Evolutionary conservation across 2,888 invertebrate species (phyloP), one percentile per base, ranked within the genome.

Genomic region (Hemaris fuciformis): DNA sequence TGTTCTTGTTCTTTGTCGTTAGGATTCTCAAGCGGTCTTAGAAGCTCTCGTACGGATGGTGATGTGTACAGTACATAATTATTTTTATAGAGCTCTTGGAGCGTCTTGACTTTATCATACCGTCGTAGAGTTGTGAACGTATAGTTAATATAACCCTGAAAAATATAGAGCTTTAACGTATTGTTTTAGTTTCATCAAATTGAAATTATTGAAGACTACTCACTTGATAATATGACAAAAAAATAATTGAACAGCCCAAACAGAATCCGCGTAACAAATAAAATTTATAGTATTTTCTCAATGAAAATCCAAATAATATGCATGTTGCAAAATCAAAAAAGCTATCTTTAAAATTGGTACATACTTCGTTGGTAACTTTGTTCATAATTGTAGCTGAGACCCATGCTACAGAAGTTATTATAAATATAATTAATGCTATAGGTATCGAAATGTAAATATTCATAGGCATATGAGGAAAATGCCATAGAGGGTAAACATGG

Each of bases 71-170:
- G 45, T 4, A 63, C 63, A 3, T 60, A 57, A 0, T 67, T 59
- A 5, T 75, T 69, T 3, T 65, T 57, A 15, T 73, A 74, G 0
- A 87, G 64, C 1, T 80, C 66, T 2, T 70, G 20, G 7, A 85
- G 63, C 8, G 77, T 79, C 8, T 66, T 70, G 0, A 85, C 64
- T 46, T 63, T 66, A 0, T 46, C 23, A 43, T 73, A 71, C 13
- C 72, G 71, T 15, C 68, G 62, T 2, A 73, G 63, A 2, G 84
- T 81, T 27, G 87, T 81, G 64, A 80, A 85, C 13, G 76, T 70
- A 65, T 79, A 78, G 70, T 80, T 86, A 15, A 84, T 69, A 63
- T 84, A 75, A 23, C 85, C 70, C 87, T 87, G 69, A 23, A 83
- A 73, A 68, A 25, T n/a, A n/a, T n/a, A n/a, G n/a, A n/a, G n/a